Base-by-base conservation (phyloP, 2,113 vertebrate genomes). In the Pitta sordida region DNA sequence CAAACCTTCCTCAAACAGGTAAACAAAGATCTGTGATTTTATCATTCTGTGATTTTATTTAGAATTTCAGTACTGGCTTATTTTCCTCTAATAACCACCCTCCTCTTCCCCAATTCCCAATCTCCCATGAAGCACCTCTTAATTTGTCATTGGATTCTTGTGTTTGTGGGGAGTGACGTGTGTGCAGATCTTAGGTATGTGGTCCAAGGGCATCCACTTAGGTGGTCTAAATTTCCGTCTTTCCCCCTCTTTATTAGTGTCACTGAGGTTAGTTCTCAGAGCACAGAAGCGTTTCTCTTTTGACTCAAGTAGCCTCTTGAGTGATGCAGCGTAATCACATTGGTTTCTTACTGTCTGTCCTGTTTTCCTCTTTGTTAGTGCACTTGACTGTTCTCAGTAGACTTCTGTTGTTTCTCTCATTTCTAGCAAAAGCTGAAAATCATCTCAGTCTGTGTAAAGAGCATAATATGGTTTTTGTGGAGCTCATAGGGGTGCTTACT, bases 91-190 rank as follows among this genome's bases (percentile, higher is more conserved):
- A 77, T 65, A 41, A 44, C 7, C 18, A 37, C 15, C 9, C 2
- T 24, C 34, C 7, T 8, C 4, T 3, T 8, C 2, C 11, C 4
- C 2, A 8, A 4, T 10, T 26, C 4, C 11, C 9, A 9, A 0
- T 73, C 34, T 46, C 13, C 11, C 10, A 22, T 49, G 15, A 80
- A 87, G 32, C 6, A 32, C 9, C 10, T 67, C 41, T 39, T 53
- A 83, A 19, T 83, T 90, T 88, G 32, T 82, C 44, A 46, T 11
- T 78, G 29, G 14, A n/a, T 79, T 89, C 69, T 60, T 78, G 46
- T n/a, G 5, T 15, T 56, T 30, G 20, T 15, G 8, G 6, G 4
- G 6, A 58, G 19, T 69, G 60, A 22, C 0, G 0, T 62, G 12
- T 83, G 26, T 85, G 58, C 56, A 86, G 44, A 32, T 79, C n/a